Evolutionary conservation across 2,888 invertebrate species (phyloP), one percentile per base, ranked within the genome.

Genomic region (Allophyes oxyacanthae): DNA sequence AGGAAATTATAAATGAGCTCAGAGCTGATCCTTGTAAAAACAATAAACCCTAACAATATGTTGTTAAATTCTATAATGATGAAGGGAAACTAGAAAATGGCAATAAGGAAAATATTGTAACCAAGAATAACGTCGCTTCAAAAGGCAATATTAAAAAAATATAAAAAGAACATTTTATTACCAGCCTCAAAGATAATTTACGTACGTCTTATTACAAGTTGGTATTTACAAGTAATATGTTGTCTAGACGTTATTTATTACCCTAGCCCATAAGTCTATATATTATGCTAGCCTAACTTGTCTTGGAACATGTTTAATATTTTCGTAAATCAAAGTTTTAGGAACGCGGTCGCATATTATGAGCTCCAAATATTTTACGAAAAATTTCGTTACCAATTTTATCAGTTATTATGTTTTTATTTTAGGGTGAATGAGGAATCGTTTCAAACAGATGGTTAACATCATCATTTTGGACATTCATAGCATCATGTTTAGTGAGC

Each of bases 201-300:
- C 20, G 20, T 20, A 49, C 44, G 26, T 69, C 42, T 43, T 70
- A 69, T 61, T 56, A 70, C 62, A 56, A 53, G 45, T 41, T 37
- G 43, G 38, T 53, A 68, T 60, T 49, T 57, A 68, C 46, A 50
- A 63, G 49, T 54, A 62, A 71, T 63, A 46, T 45, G 28, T 55
- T 32, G 52, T 36, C 63, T 66, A 62, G 63, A 63, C 52, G 14
- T 71, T 58, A 63, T 68, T 69, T 66, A 66, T 66, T 43, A 25
- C 41, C 0, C n/a, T 36, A 38, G 54, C 10, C 44, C 44, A 36
- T 64, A 55, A 49, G 49, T 52, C 60, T 53, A 53, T 53, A 64
- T 33, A 60, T 69, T 60, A 60, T n/a, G n/a, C 10, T n/a, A 10
- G 44, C 46, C 36, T 52, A 15, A 55, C 41, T 56, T 49, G 48